Conservation (phyloP, 1,140 invertebrate genomes). For the Paraescarpia echinospica region DNA sequence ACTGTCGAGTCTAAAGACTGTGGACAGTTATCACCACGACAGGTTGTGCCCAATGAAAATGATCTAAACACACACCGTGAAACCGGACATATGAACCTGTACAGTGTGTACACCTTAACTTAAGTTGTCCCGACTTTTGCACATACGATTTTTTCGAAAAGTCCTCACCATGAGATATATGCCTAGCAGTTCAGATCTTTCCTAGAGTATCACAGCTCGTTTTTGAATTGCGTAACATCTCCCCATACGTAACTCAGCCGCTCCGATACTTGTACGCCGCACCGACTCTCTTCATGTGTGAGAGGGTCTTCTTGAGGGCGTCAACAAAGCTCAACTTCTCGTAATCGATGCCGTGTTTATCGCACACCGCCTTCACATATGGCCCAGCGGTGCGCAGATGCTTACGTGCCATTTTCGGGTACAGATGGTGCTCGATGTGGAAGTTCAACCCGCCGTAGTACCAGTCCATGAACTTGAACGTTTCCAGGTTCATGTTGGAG, state of each 20-base stretch:
- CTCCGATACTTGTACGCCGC: neutral
- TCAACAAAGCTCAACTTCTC: constrained; percentile 22
- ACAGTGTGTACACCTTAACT: neutral
- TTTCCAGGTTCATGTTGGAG: constrained; percentile 25
- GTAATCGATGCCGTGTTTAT: constrained; percentile 33
- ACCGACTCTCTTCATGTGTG: constrained; percentile 17
- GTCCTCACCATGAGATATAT: neutral
- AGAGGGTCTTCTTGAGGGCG: constrained; percentile 25
- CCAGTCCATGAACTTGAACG: constrained; percentile 28
- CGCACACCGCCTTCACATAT: constrained; percentile 32
- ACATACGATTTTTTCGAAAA: neutral
- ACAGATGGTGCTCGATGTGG: constrained; percentile 33
- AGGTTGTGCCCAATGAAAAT: neutral
- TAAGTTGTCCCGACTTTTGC: neutral
- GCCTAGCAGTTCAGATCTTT: neutral
- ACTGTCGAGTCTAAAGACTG: neutral
- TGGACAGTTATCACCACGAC: neutral
- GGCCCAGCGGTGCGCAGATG: constrained; percentile 36
- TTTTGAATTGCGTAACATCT: neutral
- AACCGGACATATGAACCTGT: neutral
- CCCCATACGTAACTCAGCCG: neutral
- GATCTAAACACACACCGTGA: neutral
- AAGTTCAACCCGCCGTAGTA: constrained; percentile 32
- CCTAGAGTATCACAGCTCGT: constrained; percentile 1
- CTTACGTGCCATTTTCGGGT: constrained; percentile 38